Evolutionary conservation across 2,797 vertebrate genomes (phyloP).

Genomic region (Rhynchonycteris naso): DNA sequence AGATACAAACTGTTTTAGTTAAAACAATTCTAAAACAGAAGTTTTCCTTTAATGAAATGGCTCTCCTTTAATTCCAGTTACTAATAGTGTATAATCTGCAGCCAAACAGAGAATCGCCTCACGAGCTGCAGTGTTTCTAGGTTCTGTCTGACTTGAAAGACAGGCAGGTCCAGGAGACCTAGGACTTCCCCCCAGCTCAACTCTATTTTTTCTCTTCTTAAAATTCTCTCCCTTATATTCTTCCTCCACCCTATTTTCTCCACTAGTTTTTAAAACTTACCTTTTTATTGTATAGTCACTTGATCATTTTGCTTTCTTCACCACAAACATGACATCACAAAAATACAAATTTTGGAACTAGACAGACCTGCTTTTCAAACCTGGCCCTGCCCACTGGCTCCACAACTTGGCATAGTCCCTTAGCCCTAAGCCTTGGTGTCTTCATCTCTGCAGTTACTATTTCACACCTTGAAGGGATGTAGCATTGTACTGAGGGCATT

Average conservation of each 20-base stretch:
- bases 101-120: constrained; percentile 47
- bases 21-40: constrained; percentile 18
- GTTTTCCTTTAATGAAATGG: constrained; percentile 28
- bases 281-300: neutral
- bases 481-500: neutral
- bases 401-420: neutral
- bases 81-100: constrained; percentile 17
- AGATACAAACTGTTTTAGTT: constrained; percentile 37
- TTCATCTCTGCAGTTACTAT: constrained; percentile 4
- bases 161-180: neutral
- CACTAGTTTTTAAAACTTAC: neutral
- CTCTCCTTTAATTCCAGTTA: constrained; percentile 43
- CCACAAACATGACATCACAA: neutral
- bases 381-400: neutral
- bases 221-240: neutral
- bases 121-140: constrained; percentile 60
- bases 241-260: neutral
- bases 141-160: constrained; percentile 22
- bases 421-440: neutral
- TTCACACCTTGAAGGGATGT: neutral
- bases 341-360: constrained; percentile 3
- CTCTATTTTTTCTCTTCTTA: neutral
- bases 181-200: neutral
- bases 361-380: neutral
- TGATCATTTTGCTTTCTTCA: neutral